Conservation (phyloP, 2,888 invertebrate genomes). For the Tachina lurida region DNA sequence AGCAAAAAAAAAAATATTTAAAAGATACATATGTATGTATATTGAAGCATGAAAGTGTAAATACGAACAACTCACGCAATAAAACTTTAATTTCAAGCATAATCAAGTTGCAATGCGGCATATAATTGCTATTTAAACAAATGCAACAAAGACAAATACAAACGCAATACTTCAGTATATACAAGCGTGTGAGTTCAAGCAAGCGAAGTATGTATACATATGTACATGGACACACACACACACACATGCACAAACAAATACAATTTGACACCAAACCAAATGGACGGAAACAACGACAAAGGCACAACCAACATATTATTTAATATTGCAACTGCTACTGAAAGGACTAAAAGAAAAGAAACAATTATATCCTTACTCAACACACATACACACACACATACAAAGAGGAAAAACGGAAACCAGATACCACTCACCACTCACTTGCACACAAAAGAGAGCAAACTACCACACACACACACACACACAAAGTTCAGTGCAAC, state of each 20-base stretch:
- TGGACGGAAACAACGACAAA: slow-evolving; percentile 13
- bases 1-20: background rate
- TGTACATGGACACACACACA: no score
- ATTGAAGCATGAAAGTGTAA: slow-evolving; percentile 70
- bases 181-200: background rate
- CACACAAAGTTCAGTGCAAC: slow-evolving; percentile 75
- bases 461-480: background rate
- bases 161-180: slow-evolving; percentile 7
- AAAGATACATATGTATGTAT: slow-evolving; percentile 9
- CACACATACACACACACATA: background rate
- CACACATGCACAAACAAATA: background rate
- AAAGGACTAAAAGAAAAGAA: slow-evolving; percentile 1
- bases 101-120: slow-evolving; percentile 72
- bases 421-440: slow-evolving; percentile 4
- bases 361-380: slow-evolving; percentile 11
- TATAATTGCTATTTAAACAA: slow-evolving; percentile 62
- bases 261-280: no score
- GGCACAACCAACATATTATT: slow-evolving; percentile 37
- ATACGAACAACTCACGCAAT: slow-evolving; percentile 69
- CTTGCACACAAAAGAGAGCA: background rate
- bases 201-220: background rate
- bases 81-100: slow-evolving; percentile 74
- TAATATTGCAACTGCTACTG: slow-evolving; percentile 14
- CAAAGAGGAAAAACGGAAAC: background rate
- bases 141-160: slow-evolving; percentile 14